Percentiles rank a stretch among this genome's conserved stretches.
phyloP scores from a whole-genome alignment of 1,140 invertebrate genomes.

The Zophobas atratus region DNA sequence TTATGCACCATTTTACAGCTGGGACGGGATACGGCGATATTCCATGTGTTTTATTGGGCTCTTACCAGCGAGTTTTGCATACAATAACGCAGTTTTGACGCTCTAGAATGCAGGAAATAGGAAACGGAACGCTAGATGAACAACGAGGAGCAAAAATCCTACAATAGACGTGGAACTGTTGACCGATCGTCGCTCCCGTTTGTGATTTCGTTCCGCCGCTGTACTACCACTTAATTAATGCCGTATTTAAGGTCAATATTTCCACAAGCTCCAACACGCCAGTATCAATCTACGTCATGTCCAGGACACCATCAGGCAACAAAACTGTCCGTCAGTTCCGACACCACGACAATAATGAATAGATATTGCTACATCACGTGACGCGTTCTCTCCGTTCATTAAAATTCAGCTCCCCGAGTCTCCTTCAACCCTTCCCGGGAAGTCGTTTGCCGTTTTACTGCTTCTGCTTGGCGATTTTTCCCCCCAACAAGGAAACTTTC shows the following conservation, averaged over 20 bases:
- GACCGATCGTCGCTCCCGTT: too few relatives aligned
- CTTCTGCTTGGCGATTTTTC: conserved; percentile 42
- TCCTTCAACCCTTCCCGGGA: conserved; percentile 29
- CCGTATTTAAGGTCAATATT: not conserved
- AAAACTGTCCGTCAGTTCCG: conserved; percentile 25
- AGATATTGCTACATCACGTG: conserved; percentile 46
- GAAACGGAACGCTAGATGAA: not conserved
- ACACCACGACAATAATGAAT: conserved; percentile 40
- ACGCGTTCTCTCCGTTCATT: conserved; percentile 44
- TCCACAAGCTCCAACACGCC: not conserved
- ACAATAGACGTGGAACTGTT: too few relatives aligned
- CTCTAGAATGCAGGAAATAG: not conserved
- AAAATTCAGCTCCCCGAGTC: conserved; percentile 45
- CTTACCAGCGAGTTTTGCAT: conserved; percentile 36
- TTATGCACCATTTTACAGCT: conserved; percentile 32
- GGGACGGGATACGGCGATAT: conserved; percentile 25
- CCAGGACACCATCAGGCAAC: not conserved
- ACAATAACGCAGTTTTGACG: conserved; percentile 19
- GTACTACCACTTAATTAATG: conserved; percentile 1
- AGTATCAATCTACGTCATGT: conserved; percentile 28
- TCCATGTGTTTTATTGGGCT: conserved; percentile 33
- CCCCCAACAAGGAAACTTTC: conserved; percentile 8
- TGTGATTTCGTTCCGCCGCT: too few relatives aligned
- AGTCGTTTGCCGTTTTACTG: conserved; percentile 45
- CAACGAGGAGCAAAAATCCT: too few relatives aligned